Base-by-base conservation (phyloP, 2,797 vertebrate species). In the Sebastes hopkinsi region DNA sequence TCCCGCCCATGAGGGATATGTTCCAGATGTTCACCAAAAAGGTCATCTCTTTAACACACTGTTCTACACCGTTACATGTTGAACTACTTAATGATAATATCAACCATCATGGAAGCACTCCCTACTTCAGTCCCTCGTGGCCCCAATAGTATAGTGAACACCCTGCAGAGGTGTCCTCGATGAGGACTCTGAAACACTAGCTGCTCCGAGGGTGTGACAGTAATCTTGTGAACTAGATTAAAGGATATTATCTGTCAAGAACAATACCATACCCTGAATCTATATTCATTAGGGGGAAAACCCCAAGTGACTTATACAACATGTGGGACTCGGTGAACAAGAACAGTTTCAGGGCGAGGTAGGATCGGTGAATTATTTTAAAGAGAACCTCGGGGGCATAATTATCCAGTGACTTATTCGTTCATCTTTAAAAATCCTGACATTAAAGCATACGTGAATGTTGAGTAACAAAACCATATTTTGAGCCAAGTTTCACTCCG, bases 221-320 rank as follows among this genome's bases (percentile, higher is more conserved):
- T 25, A 76, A 85, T 82, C 78, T 61, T 64, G 65, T 79, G 79
- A 88, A 85, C 66, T 73, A 56, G 61, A 92, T 84, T 82, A 83
- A 80, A 62, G 58, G 77, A 84, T 80, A 83, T 83, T 65, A 76
- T 89, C 83, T 87, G 56, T 72, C 73, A 75, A 23, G 32, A 77
- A 88, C 36, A 80, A 89, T 50, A 82, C 52, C 7, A 76, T 67
- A 66, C 14, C 36, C 62, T 22, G 52, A 52, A 62, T 62, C 61
- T 69, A 32, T 22, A 52, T 29, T 70, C 62, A 70, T 29, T 50
- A 1, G n/a, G 29, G 73, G 83, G 81, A 56, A 81, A 87, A 87
- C 25, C 84, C 88, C 79, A 27, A 68, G 78, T 60, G 82, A 78
- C 68, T 89, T 70, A 76, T 79, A 81, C 38, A 75, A 64, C 74